Evolutionary conservation across 2,797 vertebrate genomes (phyloP), one percentile per base, ranked within the genome.

Genomic region (Caiman crocodilus): DNA sequence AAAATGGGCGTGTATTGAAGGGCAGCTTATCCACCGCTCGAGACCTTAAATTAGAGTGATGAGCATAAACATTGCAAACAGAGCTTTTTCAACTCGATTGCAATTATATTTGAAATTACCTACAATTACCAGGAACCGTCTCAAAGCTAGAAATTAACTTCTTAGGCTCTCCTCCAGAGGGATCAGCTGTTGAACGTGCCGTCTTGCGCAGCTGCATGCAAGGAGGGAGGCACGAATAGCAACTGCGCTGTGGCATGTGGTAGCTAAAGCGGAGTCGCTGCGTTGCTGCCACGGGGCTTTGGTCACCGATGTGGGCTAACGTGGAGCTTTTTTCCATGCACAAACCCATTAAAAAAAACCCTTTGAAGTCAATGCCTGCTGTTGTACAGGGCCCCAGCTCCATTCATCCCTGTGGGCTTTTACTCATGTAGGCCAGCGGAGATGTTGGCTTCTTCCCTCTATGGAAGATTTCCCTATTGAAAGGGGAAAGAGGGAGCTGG

Each of bases 81-180:
- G 98, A 97, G 98, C 97, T 97, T 98, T 98, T 98, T 89, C 96
- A 98, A 98, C 98, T 98, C 98, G 95, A 98, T 98, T 98, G 98
- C 98, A 98, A 98, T 99, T 98, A 98, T 98, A 98, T 98, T 98
- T 98, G 97, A 99, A 99, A 99, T 99, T 98, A 98, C 98, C 98
- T 98, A 98, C 98, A 99, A 99, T 99, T 99, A 99, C 98, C 98
- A 98, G 98, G 88, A 97, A 98, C 96, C 97, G 93, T 97, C 97
- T 98, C 97, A 97, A 98, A 98, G 98, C 98, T 98, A 98, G 98
- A 98, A 98, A 99, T 99, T 98, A 98, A 98, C 98, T 98, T 98
- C 98, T 98, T 94, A 98, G 98, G 98, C 98, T 98, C 95, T 97
- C 94, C 97, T 98, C 98, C 98, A 98, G 98, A 98, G 96, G 98